Evolutionary conservation across 2,113 vertebrate genomes (phyloP), one percentile per base, ranked within the genome.

Genomic region (Phylloscopus trochiloides): DNA sequence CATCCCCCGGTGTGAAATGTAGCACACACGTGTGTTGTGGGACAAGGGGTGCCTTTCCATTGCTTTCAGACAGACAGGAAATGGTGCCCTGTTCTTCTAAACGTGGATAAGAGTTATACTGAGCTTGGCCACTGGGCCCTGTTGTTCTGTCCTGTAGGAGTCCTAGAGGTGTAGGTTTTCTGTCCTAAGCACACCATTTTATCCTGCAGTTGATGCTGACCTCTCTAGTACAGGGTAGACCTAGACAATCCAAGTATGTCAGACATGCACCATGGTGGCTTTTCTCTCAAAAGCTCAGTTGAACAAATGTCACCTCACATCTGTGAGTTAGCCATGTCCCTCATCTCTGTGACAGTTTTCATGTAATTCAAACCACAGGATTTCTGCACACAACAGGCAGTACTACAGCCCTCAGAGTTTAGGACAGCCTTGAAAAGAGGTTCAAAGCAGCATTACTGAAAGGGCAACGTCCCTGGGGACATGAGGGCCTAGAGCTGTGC

Each of bases 1-100:
- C 4, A 1, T 43, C 34, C 21, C 15, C 47, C 0, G 0, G 24
- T 47, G 55, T 71, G 34, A 77, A 81, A 59, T 17, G 17, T 12
- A 51, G 36, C 17, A 12, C 0, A 0, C 3, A 34, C 34, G 34
- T 26, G 28, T 29, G 36, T 3, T 67, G 34, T 42, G 62, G 36
- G 43, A 63, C 13, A 29, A 75, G 10, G 31, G 17, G 6, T 28
- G 34, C 36, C 28, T 50, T 71, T 74, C 45, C 29, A 14, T 7
- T n/a, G 22, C n/a, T 54, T 74, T 38, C 86, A 66, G 43, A 40
- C 2, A 40, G 47, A 16, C 25, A 58, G 32, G 19, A 54, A 55
- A 50, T 2, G 0, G 26, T 12, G 26, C 22, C 51, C 26, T 84
- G 29, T 47, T 54, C 68, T 84, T n/a, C 51, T 17, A 55, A 61